Conservation (phyloP, 2,113 vertebrate species). For the Rhombomys opimus region DNA sequence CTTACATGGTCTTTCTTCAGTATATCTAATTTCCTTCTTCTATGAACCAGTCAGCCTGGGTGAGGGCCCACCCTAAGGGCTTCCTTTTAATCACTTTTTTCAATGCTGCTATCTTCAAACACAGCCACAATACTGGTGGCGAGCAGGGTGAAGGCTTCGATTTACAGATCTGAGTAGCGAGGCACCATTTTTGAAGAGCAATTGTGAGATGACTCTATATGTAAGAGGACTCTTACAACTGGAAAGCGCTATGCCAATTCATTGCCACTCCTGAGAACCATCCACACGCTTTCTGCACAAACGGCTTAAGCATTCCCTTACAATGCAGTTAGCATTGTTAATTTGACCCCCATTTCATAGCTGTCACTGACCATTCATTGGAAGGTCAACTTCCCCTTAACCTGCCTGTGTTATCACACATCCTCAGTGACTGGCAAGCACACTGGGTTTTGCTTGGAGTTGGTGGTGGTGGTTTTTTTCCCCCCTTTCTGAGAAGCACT, state of each 20-base stretch:
- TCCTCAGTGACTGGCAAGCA: neutral
- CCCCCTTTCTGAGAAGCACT: neutral
- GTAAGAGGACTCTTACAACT: neutral
- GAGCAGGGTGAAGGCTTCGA: neutral
- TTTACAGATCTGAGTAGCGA: no score
- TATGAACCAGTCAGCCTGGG: neutral
- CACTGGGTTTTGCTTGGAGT: neutral
- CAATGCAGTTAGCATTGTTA: no score
- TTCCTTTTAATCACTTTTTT: neutral
- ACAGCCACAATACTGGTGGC: no score
- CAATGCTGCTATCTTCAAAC: neutral
- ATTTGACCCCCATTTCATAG: neutral
- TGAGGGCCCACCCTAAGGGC: neutral
- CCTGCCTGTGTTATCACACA: neutral
- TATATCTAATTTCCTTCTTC: neutral
- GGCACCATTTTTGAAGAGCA: neutral
- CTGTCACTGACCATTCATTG: neutral
- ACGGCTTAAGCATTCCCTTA: neutral
- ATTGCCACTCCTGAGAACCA: neutral
- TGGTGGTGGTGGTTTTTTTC: neutral
- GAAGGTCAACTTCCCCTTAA: neutral
- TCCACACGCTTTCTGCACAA: rapidly evolving
- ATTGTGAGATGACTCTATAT: neutral
- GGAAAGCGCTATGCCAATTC: neutral
- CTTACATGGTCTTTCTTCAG: neutral